Percentiles rank a stretch among this genome's conserved stretches.
phyloP scores from a whole-genome alignment of 2,113 vertebrate species.

The Aegotheles bennettii region DNA sequence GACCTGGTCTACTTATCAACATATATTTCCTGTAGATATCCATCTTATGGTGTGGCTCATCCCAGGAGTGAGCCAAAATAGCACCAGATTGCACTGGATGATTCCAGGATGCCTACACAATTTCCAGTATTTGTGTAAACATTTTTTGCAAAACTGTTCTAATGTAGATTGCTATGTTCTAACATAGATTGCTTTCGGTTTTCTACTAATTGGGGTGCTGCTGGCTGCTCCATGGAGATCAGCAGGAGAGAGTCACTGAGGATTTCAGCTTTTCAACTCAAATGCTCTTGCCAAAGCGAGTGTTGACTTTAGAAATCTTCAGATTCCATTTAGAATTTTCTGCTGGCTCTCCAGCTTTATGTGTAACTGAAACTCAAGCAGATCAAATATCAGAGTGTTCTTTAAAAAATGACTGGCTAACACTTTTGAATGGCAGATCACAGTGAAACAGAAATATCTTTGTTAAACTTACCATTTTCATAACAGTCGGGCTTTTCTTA shows the following conservation, averaged over 20 bases:
- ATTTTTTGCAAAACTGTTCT: not conserved
- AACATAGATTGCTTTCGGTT: not conserved
- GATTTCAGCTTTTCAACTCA: constrained; percentile 37
- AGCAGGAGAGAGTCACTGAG: constrained; percentile 7
- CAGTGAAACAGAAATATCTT: constrained; percentile 18
- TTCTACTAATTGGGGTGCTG: not conserved
- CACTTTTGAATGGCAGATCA: constrained; percentile 34
- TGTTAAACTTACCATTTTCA: constrained; percentile 25
- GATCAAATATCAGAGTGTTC: constrained; percentile 45
- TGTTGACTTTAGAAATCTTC: constrained; percentile 64
- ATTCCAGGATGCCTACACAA: not conserved
- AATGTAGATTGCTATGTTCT: not conserved
- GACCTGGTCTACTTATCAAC: constrained; percentile 15
- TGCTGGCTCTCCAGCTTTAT: constrained; percentile 22
- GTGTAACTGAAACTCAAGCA: constrained; percentile 24
- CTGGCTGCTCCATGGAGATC: not conserved
- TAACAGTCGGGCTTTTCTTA: not conserved
- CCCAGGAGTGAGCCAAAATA: not conserved
- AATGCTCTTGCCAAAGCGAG: constrained; percentile 4
- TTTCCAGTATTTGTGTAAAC: not conserved
- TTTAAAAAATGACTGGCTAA: not conserved
- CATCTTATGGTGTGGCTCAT: not conserved
- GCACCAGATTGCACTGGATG: not conserved
- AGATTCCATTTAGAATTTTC: constrained; percentile 52
- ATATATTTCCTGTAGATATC: constrained; percentile 10